A percentile compares a stretch with the other conserved stretches of the same genome.
Conservation (phyloP, 2,113 vertebrate species). For the Cygnus buccinator region DNA sequence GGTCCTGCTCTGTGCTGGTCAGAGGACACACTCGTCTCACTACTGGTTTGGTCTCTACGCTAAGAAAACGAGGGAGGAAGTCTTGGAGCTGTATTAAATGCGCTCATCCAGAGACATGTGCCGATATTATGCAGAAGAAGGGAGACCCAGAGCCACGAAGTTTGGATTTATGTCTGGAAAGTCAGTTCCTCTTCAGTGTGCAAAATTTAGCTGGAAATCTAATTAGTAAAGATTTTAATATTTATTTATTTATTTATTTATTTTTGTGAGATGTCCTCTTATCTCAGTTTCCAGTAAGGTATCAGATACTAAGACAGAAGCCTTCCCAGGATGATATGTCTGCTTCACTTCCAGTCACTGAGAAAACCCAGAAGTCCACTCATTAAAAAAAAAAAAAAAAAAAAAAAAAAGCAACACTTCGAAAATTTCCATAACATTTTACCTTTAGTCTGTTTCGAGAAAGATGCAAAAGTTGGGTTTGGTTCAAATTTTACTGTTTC, state of each 20-base stretch:
- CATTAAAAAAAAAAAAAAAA: not conserved
- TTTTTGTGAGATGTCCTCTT: not conserved
- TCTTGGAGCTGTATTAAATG: fast-evolving
- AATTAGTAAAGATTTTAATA: not conserved
- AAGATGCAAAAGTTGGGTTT: not conserved
- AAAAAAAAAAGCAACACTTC: not conserved
- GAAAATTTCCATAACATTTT: not conserved
- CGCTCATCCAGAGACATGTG: fast-evolving
- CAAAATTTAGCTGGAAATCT: constrained; percentile 16
- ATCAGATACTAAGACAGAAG: not conserved
- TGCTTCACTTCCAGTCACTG: not conserved
- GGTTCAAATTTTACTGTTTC: not conserved
- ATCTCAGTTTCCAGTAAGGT: not conserved
- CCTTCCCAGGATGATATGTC: not conserved
- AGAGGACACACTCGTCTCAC: not conserved
- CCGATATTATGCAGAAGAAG: not conserved
- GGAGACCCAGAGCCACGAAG: not conserved
- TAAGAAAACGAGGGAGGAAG: not conserved
- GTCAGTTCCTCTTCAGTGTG: not conserved
- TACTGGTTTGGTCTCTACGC: not conserved
- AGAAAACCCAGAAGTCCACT: not conserved
- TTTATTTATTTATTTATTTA: not conserved
- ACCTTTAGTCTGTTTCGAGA: not conserved
- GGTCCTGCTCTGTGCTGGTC: not conserved
- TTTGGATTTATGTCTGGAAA: not conserved